These are phyloP conservation scores for Phacellophora camtschatica DNA, from an alignment of 30 jellyfish, hydroid and myxozoan genomes.

Conservation along the genomic window DNA sequence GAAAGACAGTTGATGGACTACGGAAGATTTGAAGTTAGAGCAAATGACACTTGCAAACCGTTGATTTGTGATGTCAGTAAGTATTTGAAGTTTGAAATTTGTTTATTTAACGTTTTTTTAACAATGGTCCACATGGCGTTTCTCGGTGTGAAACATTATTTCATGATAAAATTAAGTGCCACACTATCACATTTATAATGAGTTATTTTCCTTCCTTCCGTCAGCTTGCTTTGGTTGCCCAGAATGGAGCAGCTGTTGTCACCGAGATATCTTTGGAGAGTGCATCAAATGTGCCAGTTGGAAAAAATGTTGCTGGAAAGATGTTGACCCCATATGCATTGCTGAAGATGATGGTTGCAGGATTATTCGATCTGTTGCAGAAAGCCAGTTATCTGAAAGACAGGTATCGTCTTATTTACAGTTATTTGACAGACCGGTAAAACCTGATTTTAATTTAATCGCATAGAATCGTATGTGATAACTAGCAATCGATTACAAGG, in stretches of 20 bases:
- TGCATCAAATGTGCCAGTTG: constrained; percentile 95
- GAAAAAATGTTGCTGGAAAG: constrained; percentile 98
- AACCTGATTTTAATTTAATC: too few species aligned
- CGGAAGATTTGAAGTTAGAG: constrained; percentile 93
- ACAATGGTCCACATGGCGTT: not conserved
- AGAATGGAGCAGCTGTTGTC: constrained; percentile 88
- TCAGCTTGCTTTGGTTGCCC: constrained; percentile 99
- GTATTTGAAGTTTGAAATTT: not conserved
- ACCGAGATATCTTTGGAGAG: constrained; percentile 96
- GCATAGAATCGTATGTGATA: too few species aligned
- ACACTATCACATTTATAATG: too few species aligned
- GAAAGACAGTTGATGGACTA: constrained; percentile 84
- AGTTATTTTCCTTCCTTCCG: not conserved
- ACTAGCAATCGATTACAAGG: too few species aligned
- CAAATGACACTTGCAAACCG: constrained; percentile 83
- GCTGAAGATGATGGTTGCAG: constrained; percentile 99
- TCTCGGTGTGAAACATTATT: too few species aligned
- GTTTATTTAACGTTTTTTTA: not conserved
- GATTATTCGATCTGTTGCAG: constrained; percentile 91
- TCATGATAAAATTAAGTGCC: too few species aligned
- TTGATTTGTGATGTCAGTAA: constrained; percentile 75
- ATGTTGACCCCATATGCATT: constrained; percentile 91
- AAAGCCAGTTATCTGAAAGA: constrained; percentile 61
- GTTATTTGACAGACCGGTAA: too few species aligned
- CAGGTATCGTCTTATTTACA: too few species aligned